Base-by-base conservation (phyloP, 2,888 invertebrate species). In the Cantharis lateralis region DNA sequence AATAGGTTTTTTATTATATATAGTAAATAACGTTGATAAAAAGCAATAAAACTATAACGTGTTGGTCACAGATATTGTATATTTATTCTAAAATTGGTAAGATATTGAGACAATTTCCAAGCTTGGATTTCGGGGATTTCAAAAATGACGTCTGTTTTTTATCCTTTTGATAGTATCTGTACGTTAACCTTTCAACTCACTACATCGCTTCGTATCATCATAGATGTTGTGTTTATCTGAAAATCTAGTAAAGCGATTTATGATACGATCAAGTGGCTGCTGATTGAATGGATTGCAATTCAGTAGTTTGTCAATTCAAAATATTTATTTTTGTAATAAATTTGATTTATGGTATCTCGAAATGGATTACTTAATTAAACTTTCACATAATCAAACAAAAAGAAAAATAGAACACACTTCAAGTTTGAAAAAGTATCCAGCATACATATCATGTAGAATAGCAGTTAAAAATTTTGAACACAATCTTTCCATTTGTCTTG, bases 381-480 rank as follows among this genome's bases (percentile, higher is more conserved):
- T 66, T 66, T 18, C 15, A 66, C 16, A 20, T 20, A 66, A 66
- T 20, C 64, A 26, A 68, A 68, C 66, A 61, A 71, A 74, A 26
- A 64, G 61, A 74, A 72, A 73, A 73, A 62, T 72, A 62, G 71
- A 48, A 48, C 48, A 48, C 48, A 48, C 48, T 48, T 48, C 48
- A 68, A 76, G 73, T 76, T 78, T 71, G 16, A 62, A 26, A 61
- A 66, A 68, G 73, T 68, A 64, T 69, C 32, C 48, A 68, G 71
- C 74, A 71, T 48, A 72, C 76, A 24, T 78, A 71, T 64, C 74
- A 80, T 81, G 75, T 82, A 81, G 92, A 93, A 93, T 93, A 92
- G 92, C 92, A 92, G 91, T 92, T 93, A 92, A 93, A 93, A 93
- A 93, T 93, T 93, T 93, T 92, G 92, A 91, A 93, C 93, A 92